Percentiles rank a stretch among this genome's conserved stretches.
These are phyloP conservation scores for Aphelocoma coerulescens DNA, from an alignment of 2,113 vertebrate genomes.

Conservation along the genomic window DNA sequence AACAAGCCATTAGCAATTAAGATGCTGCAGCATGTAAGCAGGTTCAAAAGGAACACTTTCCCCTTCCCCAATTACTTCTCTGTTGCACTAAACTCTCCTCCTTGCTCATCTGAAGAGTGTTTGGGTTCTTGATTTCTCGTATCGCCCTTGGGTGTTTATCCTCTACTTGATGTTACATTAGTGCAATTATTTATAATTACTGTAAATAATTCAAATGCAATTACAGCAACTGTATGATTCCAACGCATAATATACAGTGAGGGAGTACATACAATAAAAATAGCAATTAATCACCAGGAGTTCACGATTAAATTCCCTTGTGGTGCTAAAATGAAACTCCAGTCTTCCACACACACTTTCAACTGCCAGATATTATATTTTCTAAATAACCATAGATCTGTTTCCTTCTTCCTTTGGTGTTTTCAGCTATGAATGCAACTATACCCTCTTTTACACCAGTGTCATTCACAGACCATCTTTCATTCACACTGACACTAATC, in stretches of 20 bases:
- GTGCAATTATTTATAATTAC: constrained; percentile 46
- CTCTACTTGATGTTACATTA: not conserved
- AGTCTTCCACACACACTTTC: not conserved
- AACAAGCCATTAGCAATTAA: not conserved
- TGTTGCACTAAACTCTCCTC: not conserved
- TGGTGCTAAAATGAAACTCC: not conserved
- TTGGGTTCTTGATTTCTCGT: not conserved
- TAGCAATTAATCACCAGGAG: not conserved
- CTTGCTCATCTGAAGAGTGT: not conserved
- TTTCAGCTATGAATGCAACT: not conserved
- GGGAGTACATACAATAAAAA: constrained; percentile 2
- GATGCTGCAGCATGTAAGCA: not conserved
- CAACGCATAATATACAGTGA: not conserved
- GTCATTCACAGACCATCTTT: not conserved
- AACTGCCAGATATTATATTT: not conserved
- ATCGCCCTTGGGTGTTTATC: not conserved
- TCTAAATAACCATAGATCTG: not conserved
- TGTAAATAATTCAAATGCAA: constrained; percentile 50
- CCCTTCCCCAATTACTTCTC: not conserved
- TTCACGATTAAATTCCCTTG: not conserved
- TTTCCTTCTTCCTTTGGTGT: not conserved
- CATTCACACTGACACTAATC: not conserved
- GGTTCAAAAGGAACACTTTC: not conserved
- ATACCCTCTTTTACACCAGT: not conserved
- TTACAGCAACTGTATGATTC: constrained; percentile 40